Evolutionary conservation across 2,888 invertebrate species (phyloP).

Genomic region (Chymomyza amoena): DNA sequence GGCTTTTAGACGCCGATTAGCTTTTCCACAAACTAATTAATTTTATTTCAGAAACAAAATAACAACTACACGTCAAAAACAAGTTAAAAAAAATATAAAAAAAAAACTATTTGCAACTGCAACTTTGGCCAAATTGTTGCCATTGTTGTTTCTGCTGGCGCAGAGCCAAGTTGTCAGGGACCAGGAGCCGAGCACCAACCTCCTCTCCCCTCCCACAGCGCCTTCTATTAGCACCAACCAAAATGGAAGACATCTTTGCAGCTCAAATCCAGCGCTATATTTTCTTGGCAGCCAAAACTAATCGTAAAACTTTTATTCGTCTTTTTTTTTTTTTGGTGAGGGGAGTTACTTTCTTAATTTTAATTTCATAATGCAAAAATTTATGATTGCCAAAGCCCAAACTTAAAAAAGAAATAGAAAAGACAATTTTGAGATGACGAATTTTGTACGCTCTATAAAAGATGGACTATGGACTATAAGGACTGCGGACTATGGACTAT

Average conservation of each 20-base stretch:
- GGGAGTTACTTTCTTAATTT: slow-evolving; percentile 23
- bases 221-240: not conserved
- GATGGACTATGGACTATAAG: too few species aligned
- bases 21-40: not conserved
- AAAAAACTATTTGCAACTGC: not conserved
- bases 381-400: slow-evolving; percentile 32
- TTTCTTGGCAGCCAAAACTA: not conserved
- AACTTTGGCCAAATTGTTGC: not conserved
- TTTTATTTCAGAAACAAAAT: not conserved
- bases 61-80: not conserved
- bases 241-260: not conserved
- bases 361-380: slow-evolving; percentile 54
- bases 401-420: not conserved
- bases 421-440: not conserved
- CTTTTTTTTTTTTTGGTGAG: not conserved
- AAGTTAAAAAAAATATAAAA: not conserved
- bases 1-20: not conserved
- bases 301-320: not conserved
- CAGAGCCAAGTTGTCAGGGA: not conserved
- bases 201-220: not conserved
- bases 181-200: not conserved
- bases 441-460: not conserved
- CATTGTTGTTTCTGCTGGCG: not conserved
- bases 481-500: too few species aligned
- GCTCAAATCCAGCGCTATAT: not conserved